These are phyloP conservation scores for Hyles lineata DNA, from an alignment of 2,888 invertebrate species.

Conservation along the genomic window DNA sequence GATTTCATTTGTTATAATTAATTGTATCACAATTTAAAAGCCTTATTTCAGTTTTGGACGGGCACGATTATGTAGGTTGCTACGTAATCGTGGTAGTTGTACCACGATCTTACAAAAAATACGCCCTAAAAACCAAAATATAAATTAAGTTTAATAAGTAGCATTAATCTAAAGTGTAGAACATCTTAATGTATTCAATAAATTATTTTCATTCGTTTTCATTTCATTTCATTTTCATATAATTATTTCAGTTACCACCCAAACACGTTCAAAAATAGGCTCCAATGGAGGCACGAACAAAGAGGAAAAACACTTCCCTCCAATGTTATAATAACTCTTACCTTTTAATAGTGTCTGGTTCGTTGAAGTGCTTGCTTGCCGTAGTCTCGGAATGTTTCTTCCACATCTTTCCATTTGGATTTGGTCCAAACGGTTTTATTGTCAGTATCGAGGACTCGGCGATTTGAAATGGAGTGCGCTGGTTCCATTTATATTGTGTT, in stretches of 20 bases:
- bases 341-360: conserved; percentile 60
- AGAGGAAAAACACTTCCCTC: conserved; percentile 24
- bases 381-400: conserved; percentile 49
- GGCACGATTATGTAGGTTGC: too few relatives aligned
- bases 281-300: not conserved
- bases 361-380: conserved; percentile 50
- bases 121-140: too few relatives aligned
- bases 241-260: not conserved
- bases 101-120: too few relatives aligned
- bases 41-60: too few relatives aligned
- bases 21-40: too few relatives aligned
- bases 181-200: too few relatives aligned
- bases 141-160: too few relatives aligned
- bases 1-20: too few relatives aligned
- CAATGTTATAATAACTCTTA: conserved; percentile 59
- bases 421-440: conserved; percentile 75
- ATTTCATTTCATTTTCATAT: too few relatives aligned
- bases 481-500: conserved; percentile 27
- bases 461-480: conserved; percentile 60
- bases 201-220: too few relatives aligned
- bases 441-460: conserved; percentile 64
- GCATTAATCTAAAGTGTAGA: too few relatives aligned
- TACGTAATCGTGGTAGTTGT: too few relatives aligned
- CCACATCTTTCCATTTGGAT: conserved; percentile 75
- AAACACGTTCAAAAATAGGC: not conserved